Base-by-base conservation (phyloP, 2,113 vertebrate genomes). In the Boleophthalmus pectinirostris region DNA sequence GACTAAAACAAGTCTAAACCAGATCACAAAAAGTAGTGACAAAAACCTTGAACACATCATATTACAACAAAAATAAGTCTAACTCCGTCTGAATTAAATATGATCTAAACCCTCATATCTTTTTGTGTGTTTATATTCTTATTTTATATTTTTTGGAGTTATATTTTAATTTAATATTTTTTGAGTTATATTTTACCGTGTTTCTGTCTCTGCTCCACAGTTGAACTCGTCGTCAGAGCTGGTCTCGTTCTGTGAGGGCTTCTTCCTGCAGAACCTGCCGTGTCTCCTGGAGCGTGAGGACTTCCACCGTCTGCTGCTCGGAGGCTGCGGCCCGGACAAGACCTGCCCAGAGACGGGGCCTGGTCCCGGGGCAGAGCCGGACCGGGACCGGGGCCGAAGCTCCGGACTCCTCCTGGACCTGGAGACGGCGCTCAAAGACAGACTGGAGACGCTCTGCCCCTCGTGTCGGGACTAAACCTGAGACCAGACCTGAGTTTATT, bases 231-330 rank as follows among this genome's bases (percentile, higher is more conserved):
- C 93, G 0, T 84, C 89, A 0, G 95, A 97, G 6, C 94, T 99
- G 25, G 89, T 89, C 70, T 85, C 92, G 0, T 97, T 95, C 70
- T 97, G 95, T 0, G 94, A 97, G 57, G 95, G 95, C 53, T 98
- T 96, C 92, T 97, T 99, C 91, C 94, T 99, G 61, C 93, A 96
- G 84, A 95, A 96, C 90, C 95, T 98, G 95, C 90, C 88, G 24
- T 83, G 73, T 2, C 90, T 98, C 12, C 89, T 98, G 58, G 94
- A 95, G 49, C 89, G 92, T 72, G 95, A 95, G 65, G 91, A 95
- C 0, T 99, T 97, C 91, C 94, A 92, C 67, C 94, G 95, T 82
- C 93, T 97, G 53, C 93, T 97, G 81, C 94, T 96, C 2, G 78
- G 95, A 1, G 61, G 63, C 0, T 33, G 21, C 9, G 11, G 51